These are phyloP conservation scores for Bursaphelenchus okinawaensis DNA, from an alignment of 2,888 invertebrate genomes.

Conservation along the genomic window DNA sequence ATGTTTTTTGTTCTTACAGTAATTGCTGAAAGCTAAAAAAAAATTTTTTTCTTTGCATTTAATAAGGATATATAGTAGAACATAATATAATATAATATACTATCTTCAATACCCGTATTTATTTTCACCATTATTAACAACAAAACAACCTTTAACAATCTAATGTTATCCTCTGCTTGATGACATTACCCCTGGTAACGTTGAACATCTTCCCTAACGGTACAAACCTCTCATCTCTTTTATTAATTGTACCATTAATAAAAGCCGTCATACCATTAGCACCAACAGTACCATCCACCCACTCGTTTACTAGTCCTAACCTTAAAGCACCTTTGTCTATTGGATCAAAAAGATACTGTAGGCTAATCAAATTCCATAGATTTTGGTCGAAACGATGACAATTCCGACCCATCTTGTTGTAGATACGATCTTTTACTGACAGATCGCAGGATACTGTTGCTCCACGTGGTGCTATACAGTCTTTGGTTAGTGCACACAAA, in stretches of 20 bases:
- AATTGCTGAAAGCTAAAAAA: too few relatives aligned
- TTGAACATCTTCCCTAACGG: too few relatives aligned
- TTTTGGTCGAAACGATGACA: conserved; percentile 9
- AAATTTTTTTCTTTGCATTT: too few relatives aligned
- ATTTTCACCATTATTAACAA: too few relatives aligned
- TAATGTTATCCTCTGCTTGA: too few relatives aligned
- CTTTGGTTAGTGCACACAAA: neutral
- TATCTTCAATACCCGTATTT: too few relatives aligned
- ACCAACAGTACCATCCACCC: neutral
- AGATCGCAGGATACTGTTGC: neutral
- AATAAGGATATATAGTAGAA: too few relatives aligned
- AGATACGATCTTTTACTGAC: neutral
- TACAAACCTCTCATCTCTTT: neutral
- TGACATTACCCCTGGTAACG: too few relatives aligned
- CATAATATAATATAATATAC: too few relatives aligned
- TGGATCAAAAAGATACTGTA: neutral
- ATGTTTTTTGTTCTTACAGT: too few relatives aligned
- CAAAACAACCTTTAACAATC: too few relatives aligned
- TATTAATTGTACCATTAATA: neutral
- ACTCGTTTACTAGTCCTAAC: neutral
- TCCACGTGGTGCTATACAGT: neutral
- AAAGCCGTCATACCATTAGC: neutral
- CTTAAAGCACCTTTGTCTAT: neutral
- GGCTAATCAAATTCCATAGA: neutral
- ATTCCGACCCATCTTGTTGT: neutral